Conservation (phyloP, 2,113 vertebrate genomes). For the Pomatorhinus ruficollis region DNA sequence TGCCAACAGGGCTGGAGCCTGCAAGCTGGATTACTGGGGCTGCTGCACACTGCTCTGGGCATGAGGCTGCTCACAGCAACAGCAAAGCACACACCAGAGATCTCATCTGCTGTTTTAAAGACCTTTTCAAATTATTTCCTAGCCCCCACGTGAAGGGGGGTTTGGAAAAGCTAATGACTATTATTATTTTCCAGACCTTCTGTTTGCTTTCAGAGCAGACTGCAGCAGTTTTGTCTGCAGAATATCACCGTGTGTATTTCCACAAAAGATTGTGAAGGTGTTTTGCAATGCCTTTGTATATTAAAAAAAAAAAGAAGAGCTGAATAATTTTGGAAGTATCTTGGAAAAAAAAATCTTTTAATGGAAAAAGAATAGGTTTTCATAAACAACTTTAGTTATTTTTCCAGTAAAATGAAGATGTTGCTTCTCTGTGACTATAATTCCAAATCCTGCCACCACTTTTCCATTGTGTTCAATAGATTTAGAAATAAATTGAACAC, state of each 20-base stretch:
- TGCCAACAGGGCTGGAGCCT: rapidly evolving
- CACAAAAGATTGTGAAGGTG: not conserved
- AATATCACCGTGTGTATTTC: not conserved
- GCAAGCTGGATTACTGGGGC: not conserved
- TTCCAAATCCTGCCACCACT: not conserved
- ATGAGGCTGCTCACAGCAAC: not conserved
- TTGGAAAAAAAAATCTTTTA: not conserved
- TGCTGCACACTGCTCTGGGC: not conserved
- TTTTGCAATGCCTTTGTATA: not conserved
- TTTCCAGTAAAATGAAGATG: not conserved
- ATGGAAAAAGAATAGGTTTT: not conserved
- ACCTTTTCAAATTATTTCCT: not conserved
- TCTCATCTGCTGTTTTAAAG: not conserved
- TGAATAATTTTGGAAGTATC: not conserved
- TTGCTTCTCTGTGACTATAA: not conserved
- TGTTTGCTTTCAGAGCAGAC: not conserved
- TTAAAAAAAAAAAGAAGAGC: not conserved
- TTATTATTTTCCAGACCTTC: not conserved
- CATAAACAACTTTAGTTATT: not conserved
- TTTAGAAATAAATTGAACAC: not conserved
- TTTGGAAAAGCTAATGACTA: not conserved
- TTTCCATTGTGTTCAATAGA: not conserved
- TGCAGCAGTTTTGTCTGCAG: not conserved
- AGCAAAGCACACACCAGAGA: not conserved
- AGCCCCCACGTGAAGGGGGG: not conserved